A percentile compares a stretch with the other conserved stretches of the same genome.
Evolutionary conservation across 2,888 invertebrate genomes (phyloP).

Genomic region (Glaucopsyche alexis): DNA sequence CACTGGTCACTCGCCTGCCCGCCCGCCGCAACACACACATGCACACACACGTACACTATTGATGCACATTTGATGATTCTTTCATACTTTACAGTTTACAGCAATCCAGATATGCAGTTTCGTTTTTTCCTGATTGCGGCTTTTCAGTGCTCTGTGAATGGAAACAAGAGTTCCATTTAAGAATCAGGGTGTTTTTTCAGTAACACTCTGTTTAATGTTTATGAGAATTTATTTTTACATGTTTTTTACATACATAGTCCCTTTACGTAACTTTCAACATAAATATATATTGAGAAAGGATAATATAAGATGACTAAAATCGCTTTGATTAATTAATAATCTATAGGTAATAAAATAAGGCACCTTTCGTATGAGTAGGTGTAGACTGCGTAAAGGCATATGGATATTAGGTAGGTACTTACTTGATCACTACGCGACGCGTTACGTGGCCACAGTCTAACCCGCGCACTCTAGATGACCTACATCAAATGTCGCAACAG

Average conservation of each 20-base stretch:
- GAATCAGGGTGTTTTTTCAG: slow-evolving; percentile 18
- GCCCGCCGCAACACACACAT: slow-evolving; percentile 34
- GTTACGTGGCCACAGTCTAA: too few species aligned
- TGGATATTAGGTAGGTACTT: too few species aligned
- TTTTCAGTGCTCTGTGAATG: slow-evolving; percentile 7
- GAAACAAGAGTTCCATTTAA: slow-evolving; percentile 3
- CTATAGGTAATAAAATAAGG: too few species aligned
- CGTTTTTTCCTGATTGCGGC: slow-evolving; percentile 3
- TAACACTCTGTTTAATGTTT: slow-evolving; percentile 3
- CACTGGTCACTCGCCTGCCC: slow-evolving; percentile 47
- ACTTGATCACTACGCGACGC: too few species aligned
- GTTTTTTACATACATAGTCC: neutral
- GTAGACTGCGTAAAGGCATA: too few species aligned
- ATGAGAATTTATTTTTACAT: neutral
- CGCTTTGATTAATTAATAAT: neutral
- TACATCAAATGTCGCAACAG: too few species aligned
- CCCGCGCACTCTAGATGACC: too few species aligned
- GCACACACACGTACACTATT: slow-evolving; percentile 30
- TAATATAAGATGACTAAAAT: neutral
- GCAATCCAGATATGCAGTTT: slow-evolving; percentile 16
- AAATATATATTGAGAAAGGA: neutral
- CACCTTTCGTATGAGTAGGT: too few species aligned
- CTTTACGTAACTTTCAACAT: neutral
- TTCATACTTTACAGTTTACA: slow-evolving; percentile 20
- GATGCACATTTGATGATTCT: slow-evolving; percentile 21